Conservation (phyloP, 1,140 invertebrate species). For the Macrotrachela quadricornifera region DNA sequence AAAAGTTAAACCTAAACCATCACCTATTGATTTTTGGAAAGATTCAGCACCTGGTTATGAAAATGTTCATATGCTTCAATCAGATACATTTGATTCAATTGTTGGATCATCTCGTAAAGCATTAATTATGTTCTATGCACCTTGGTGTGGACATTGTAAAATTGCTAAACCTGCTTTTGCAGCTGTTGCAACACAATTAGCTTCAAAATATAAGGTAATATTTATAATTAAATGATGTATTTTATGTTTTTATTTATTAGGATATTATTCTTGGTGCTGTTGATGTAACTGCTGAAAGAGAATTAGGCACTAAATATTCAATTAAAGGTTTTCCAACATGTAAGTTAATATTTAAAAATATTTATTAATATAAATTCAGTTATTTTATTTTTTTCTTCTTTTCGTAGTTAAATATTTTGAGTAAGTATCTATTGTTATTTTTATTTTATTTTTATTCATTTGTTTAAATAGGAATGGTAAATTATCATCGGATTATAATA, state of each 20-base stretch:
- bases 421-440: slow-evolving; percentile 40
- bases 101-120: slow-evolving; percentile 5
- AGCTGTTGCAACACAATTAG: slow-evolving; percentile 63
- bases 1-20: slow-evolving; percentile 16
- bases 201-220: too few species aligned
- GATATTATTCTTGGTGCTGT: slow-evolving; percentile 76
- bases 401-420: slow-evolving; percentile 58
- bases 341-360: slow-evolving; percentile 10
- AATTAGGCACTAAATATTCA: slow-evolving; percentile 41
- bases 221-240: too few species aligned
- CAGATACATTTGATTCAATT: background rate
- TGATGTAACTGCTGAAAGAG: slow-evolving; percentile 72
- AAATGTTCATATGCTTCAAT: slow-evolving; percentile 30
- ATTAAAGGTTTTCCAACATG: slow-evolving; percentile 76
- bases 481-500: slow-evolving; percentile 63
- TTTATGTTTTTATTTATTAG: too few species aligned
- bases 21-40: slow-evolving; percentile 25
- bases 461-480: slow-evolving; percentile 18
- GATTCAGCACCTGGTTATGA: slow-evolving; percentile 25
- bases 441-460: too few species aligned
- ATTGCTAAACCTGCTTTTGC: slow-evolving; percentile 82
- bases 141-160: slow-evolving; percentile 59
- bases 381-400: too few species aligned
- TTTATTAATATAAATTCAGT: too few species aligned
- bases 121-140: slow-evolving; percentile 47